These are phyloP conservation scores for Alviniconcha marisindica DNA, from an alignment of 1,140 invertebrate species.

Conservation along the genomic window DNA sequence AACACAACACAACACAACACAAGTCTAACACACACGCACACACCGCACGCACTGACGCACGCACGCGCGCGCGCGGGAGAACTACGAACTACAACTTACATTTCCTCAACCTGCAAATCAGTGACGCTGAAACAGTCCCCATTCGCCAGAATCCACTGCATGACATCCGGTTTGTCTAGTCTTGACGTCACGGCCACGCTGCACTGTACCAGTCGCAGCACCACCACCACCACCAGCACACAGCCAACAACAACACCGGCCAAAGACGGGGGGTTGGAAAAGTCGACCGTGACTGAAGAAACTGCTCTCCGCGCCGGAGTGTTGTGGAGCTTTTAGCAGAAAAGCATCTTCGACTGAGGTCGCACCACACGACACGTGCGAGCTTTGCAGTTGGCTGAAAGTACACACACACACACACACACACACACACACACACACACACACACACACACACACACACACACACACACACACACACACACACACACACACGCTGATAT, in stretches of 20 bases:
- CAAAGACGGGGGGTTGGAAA: too few species aligned
- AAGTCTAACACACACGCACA: too few species aligned
- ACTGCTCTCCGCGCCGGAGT: background rate
- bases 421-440: too few species aligned
- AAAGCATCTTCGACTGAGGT: background rate
- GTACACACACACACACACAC: background rate
- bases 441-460: too few species aligned
- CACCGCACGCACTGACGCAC: too few species aligned
- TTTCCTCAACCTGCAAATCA: background rate
- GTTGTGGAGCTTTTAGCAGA: background rate
- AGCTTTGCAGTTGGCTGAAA: background rate
- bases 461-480: too few species aligned
- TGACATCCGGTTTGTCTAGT: background rate
- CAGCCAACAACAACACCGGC: background rate
- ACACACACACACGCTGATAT: too few species aligned
- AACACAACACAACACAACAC: too few species aligned
- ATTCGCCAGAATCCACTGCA: background rate
- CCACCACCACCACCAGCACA: background rate
- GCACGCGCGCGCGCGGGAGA: too few species aligned
- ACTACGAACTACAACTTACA: too few species aligned
- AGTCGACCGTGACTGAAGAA: background rate
- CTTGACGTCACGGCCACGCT: background rate
- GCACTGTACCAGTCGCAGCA: background rate
- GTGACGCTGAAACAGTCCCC: background rate
- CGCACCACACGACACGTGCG: background rate